Percentiles rank a stretch among this genome's conserved stretches.
These are phyloP conservation scores for Melanerpes formicivorus DNA, from an alignment of 2,113 vertebrate genomes.

Conservation along the genomic window DNA sequence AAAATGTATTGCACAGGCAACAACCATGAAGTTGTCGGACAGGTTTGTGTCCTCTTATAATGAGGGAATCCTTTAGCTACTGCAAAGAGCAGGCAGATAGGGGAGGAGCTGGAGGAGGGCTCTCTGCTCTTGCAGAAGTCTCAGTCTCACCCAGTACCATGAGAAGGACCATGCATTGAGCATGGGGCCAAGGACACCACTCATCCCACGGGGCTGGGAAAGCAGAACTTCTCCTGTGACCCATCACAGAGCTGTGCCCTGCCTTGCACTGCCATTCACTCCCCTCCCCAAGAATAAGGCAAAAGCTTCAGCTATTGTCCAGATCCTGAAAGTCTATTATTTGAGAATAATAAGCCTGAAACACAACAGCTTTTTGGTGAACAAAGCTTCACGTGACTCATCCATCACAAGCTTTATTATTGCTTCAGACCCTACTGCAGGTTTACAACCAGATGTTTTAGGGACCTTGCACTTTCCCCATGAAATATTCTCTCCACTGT, in stretches of 20 bases:
- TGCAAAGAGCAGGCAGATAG: background rate
- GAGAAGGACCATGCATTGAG: background rate
- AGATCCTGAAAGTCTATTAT: slow-evolving; percentile 28
- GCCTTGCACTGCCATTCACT: background rate
- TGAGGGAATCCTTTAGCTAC: background rate
- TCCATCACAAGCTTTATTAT: slow-evolving; percentile 64
- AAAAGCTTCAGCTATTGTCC: slow-evolving; percentile 21
- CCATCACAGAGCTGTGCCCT: background rate
- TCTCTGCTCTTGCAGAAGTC: background rate
- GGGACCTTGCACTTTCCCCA: slow-evolving; percentile 62
- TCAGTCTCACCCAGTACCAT: accelerated
- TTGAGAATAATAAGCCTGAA: slow-evolving; percentile 6
- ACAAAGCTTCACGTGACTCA: slow-evolving; percentile 56
- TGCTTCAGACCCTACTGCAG: slow-evolving; percentile 60
- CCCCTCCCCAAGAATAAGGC: background rate
- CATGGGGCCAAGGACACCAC: background rate
- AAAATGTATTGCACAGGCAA: background rate
- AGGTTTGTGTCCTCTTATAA: background rate
- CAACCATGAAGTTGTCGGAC: background rate
- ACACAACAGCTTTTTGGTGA: slow-evolving; percentile 31
- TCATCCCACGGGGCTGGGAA: background rate
- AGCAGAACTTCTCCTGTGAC: background rate
- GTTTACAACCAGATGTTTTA: slow-evolving; percentile 72
- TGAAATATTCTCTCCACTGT: slow-evolving; percentile 69
- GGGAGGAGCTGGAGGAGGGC: background rate